Conservation (phyloP, 2,113 vertebrate genomes). For the Athene cunicularia region DNA sequence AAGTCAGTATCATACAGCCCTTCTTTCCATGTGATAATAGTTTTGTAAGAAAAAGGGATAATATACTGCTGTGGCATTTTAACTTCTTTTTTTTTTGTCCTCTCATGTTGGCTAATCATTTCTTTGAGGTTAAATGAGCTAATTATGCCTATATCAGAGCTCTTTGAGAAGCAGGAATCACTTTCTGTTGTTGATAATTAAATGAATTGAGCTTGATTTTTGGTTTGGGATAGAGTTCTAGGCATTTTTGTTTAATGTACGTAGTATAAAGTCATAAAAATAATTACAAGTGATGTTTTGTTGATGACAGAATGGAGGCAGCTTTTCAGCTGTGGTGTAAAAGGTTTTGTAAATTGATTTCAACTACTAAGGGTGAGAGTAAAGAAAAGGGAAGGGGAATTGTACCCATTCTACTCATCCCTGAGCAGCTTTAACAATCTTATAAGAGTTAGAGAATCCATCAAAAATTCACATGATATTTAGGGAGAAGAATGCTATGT, state of each 20-base stretch:
- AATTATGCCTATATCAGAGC: conserved; percentile 42
- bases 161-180: conserved; percentile 39
- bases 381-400: conserved; percentile 25
- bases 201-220: conserved; percentile 24
- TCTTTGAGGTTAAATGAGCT: conserved; percentile 61
- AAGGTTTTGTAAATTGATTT: conserved; percentile 42
- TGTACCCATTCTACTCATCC: neutral
- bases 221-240: neutral
- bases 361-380: neutral
- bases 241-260: conserved; percentile 10
- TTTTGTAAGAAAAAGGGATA: neutral
- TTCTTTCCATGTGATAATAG: neutral
- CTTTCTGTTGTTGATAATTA: conserved; percentile 46
- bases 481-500: neutral
- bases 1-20: neutral
- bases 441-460: neutral
- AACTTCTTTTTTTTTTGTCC: neutral
- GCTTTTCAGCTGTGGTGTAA: neutral
- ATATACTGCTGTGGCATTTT: neutral
- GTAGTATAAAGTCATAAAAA: conserved; percentile 38
- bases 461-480: conserved; percentile 15
- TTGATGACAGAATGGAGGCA: neutral
- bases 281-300: conserved; percentile 24
- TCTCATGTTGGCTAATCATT: conserved; percentile 37
- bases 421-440: neutral